These are phyloP conservation scores for Lemur catta DNA, from an alignment of 2,797 vertebrate genomes.

Conservation along the genomic window DNA sequence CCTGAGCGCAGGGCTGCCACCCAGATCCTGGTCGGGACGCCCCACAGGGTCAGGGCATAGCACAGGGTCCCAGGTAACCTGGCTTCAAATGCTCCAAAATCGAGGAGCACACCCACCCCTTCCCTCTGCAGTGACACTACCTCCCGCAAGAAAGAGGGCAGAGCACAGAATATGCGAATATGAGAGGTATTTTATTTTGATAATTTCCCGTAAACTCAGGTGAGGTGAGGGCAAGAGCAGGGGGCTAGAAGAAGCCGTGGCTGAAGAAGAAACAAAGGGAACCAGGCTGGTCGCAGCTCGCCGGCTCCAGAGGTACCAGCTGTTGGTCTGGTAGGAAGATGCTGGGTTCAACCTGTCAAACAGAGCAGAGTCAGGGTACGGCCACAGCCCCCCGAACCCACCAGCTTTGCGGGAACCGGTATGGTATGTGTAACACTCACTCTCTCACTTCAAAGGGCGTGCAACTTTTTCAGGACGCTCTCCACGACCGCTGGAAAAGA, in stretches of 20 bases:
- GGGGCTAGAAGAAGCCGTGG: background rate
- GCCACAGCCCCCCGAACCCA: too few relatives aligned
- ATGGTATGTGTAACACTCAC: too few relatives aligned
- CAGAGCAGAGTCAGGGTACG: background rate
- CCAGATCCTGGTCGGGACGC: background rate
- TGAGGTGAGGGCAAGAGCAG: background rate
- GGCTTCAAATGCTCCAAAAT: background rate
- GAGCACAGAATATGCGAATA: background rate
- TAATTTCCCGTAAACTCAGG: too few relatives aligned
- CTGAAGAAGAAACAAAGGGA: background rate
- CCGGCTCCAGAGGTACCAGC: background rate
- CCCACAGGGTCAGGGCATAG: background rate
- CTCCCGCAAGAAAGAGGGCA: background rate
- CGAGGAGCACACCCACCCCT: background rate
- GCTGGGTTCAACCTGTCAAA: background rate
- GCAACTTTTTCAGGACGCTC: too few relatives aligned
- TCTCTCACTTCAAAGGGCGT: too few relatives aligned
- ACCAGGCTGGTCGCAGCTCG: background rate
- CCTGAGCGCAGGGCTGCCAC: background rate
- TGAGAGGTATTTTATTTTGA: background rate
- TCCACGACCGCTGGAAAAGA: constrained; percentile 4
- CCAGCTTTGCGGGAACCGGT: too few relatives aligned
- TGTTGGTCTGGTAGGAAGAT: background rate
- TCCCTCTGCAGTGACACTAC: fast-evolving
- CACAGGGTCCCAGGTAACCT: background rate